Evolutionary conservation across 2,797 vertebrate species (phyloP).

Genomic region (Diplodus sargus): DNA sequence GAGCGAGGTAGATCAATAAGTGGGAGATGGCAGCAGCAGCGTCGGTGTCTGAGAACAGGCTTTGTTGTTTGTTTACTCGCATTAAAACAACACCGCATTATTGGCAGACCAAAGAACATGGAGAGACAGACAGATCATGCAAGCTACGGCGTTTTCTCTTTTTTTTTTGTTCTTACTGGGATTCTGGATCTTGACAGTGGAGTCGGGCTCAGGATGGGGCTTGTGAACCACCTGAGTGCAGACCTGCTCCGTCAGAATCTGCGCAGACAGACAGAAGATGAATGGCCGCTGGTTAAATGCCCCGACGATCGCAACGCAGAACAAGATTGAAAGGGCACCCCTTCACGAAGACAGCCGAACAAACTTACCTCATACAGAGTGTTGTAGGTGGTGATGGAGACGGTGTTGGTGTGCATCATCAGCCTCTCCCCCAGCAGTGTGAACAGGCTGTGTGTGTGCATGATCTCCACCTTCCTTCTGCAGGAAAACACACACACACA

Average conservation of each 20-base stretch:
- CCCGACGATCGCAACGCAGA: neutral
- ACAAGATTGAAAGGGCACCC: neutral
- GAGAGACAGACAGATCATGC: constrained; percentile 9
- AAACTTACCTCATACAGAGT: constrained; percentile 95
- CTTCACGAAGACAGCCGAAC: neutral
- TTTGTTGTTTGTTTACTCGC: constrained; percentile 58
- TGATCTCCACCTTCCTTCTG: constrained; percentile 99
- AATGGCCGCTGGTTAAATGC: constrained; percentile 26
- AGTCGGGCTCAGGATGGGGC: constrained; percentile 95
- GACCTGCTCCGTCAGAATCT: constrained; percentile 98
- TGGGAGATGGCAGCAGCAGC: constrained; percentile 29
- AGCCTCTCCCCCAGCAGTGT: constrained; percentile 96
- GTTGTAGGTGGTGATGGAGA: constrained; percentile 98
- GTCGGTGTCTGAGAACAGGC: constrained; percentile 31
- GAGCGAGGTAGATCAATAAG: constrained; percentile 46
- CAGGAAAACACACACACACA: constrained; percentile 36
- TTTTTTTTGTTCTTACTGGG: constrained; percentile 88
- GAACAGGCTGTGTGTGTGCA: constrained; percentile 99
- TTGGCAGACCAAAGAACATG: constrained; percentile 45
- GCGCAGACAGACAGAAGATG: constrained; percentile 63
- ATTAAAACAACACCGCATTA: constrained; percentile 49
- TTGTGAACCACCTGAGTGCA: constrained; percentile 97
- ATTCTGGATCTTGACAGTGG: constrained; percentile 96
- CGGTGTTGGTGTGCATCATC: constrained; percentile 98
- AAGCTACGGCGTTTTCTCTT: neutral